Percentiles rank a stretch among this genome's conserved stretches.
Evolutionary conservation across 2,888 invertebrate genomes (phyloP).

Genomic region (Acleris laterana): DNA sequence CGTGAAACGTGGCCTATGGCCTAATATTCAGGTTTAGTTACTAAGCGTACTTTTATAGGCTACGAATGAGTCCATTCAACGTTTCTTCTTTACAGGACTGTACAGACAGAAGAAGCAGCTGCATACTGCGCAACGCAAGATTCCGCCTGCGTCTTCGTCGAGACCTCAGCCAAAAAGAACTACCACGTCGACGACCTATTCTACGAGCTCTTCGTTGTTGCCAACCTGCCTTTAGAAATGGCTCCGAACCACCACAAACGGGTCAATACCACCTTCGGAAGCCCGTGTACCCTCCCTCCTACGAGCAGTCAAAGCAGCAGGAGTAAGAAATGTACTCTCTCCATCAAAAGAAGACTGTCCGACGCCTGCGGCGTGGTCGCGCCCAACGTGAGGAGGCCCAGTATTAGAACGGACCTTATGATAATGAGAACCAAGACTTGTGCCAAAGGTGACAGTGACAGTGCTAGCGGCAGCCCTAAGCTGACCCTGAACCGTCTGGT

Average conservation of each 20-base stretch:
- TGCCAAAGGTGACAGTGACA: conserved; percentile 88
- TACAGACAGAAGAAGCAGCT: conserved; percentile 90
- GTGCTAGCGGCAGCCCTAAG: conserved; percentile 81
- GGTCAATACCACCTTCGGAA: conserved; percentile 90
- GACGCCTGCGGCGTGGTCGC: conserved; percentile 95
- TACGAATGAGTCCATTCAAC: neutral
- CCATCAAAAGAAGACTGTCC: conserved; percentile 91
- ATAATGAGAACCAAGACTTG: conserved; percentile 93
- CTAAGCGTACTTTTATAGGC: neutral
- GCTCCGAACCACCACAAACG: conserved; percentile 94
- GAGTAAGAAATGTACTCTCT: conserved; percentile 90
- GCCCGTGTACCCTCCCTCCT: conserved; percentile 90
- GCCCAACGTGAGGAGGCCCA: conserved; percentile 94
- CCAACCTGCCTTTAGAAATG: conserved; percentile 94
- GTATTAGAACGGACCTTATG: conserved; percentile 94
- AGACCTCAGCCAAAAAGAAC: conserved; percentile 93
- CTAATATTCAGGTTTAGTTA: neutral
- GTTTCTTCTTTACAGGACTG: conserved; percentile 82
- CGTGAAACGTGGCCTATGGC: neutral
- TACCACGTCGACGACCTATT: conserved; percentile 92
- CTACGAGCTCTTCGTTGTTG: conserved; percentile 92
- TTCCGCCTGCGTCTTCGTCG: conserved; percentile 90
- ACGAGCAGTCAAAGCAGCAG: conserved; percentile 87
- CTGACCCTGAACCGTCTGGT: conserved; percentile 79
- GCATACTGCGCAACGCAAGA: conserved; percentile 91